Evolutionary conservation across 2,797 vertebrate species (phyloP).

Genomic region (Acanthurus tractus): DNA sequence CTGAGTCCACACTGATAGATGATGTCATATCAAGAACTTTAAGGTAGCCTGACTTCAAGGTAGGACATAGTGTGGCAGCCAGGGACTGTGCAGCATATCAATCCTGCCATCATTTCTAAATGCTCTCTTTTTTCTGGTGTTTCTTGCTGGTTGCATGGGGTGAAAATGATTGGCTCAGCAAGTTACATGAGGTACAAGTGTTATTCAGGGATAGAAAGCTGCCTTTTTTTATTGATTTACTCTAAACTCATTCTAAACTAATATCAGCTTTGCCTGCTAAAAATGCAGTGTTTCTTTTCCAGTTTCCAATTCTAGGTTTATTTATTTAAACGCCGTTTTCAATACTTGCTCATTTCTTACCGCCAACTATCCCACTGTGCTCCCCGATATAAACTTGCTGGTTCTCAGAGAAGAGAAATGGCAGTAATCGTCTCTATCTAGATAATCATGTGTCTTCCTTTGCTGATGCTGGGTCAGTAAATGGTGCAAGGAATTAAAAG

Average conservation of each 20-base stretch:
- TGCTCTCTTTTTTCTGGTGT: not conserved
- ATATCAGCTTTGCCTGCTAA: not conserved
- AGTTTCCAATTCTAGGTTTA: not conserved
- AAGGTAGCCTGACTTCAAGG: constrained; percentile 10
- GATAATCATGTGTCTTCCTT: not conserved
- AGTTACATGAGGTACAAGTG: not conserved
- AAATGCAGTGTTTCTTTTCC: not conserved
- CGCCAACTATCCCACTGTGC: not conserved
- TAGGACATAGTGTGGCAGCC: not conserved
- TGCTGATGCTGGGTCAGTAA: not conserved
- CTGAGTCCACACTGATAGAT: not conserved
- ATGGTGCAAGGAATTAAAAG: not conserved
- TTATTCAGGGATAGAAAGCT: not conserved
- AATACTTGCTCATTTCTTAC: not conserved
- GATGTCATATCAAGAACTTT: not conserved
- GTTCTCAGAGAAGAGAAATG: not conserved
- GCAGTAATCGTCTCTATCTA: not conserved
- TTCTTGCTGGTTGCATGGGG: no score
- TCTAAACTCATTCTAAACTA: not conserved
- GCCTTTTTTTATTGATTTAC: not conserved
- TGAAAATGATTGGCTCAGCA: no score
- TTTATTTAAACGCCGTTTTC: not conserved
- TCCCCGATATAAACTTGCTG: no score
- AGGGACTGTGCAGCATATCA: constrained; percentile 2
- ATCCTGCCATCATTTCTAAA: constrained; percentile 4